A percentile compares a stretch with the other conserved stretches of the same genome.
phyloP scores from a whole-genome alignment of 2,888 invertebrate genomes.

The Nasonia oneida region DNA sequence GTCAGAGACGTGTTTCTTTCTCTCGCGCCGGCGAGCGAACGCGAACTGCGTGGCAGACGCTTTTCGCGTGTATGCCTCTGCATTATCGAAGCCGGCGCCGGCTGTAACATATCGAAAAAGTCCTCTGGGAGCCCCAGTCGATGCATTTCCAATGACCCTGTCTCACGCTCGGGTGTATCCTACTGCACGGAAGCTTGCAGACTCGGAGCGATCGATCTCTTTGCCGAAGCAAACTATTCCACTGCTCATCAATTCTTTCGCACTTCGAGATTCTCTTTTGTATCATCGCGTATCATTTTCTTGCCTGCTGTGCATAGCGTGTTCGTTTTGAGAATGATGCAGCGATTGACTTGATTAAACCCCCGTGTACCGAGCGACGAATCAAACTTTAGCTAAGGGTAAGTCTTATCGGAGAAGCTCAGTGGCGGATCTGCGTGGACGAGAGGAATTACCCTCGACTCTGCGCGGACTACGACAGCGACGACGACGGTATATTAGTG shows the following conservation, averaged over 20 bases:
- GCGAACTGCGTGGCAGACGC: neutral
- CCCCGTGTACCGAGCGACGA: neutral
- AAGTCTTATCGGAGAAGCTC: neutral
- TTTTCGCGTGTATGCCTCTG: neutral
- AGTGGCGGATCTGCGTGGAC: neutral
- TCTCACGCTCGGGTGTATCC: constrained; percentile 37
- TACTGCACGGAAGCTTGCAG: neutral
- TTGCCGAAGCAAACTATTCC: constrained; percentile 5
- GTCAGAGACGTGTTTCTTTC: neutral
- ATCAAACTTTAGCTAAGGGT: neutral
- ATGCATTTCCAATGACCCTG: constrained; percentile 52
- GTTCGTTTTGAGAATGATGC: no score
- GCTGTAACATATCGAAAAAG: constrained; percentile 46
- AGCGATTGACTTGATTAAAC: no score
- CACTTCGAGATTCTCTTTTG: neutral
- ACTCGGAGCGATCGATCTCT: constrained; percentile 30
- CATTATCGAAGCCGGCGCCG: neutral
- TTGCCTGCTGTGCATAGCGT: no score
- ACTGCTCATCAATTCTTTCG: neutral
- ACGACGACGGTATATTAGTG: neutral
- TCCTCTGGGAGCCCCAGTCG: constrained; percentile 42
- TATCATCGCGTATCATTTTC: no score
- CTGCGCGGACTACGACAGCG: neutral
- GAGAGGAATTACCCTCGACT: neutral
- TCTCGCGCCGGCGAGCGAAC: neutral